Percentiles rank a stretch among this genome's conserved stretches.
Evolutionary conservation across 2,888 invertebrate genomes (phyloP).

Genomic region (Micoletzkya japonica): DNA sequence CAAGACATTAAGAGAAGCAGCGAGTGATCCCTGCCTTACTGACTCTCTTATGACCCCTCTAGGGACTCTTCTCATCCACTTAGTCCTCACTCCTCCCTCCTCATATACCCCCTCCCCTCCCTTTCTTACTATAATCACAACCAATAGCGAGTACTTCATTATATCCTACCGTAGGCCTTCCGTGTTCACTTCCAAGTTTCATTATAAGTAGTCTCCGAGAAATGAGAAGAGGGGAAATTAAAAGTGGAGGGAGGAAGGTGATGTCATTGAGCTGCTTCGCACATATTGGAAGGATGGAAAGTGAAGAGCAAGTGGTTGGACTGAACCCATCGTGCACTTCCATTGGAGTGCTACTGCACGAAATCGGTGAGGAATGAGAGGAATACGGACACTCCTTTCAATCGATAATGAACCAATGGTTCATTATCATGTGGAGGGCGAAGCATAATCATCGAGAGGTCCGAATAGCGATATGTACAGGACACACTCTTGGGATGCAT

Average conservation of each 20-base stretch:
- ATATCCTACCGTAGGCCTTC: too few species aligned
- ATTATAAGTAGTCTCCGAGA: not conserved
- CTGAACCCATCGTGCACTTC: not conserved
- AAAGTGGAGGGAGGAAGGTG: not conserved
- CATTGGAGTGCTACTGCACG: slow-evolving; percentile 19
- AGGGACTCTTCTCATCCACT: not conserved
- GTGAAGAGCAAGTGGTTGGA: slow-evolving; percentile 8
- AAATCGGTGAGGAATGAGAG: not conserved
- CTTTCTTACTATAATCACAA: not conserved
- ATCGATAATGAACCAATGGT: not conserved
- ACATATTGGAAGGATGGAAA: slow-evolving; percentile 5
- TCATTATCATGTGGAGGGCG: too few species aligned
- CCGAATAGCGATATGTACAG: not conserved
- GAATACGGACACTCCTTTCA: not conserved
- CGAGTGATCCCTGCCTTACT: too few species aligned
- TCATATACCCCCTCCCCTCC: not conserved
- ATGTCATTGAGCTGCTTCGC: slow-evolving; percentile 16
- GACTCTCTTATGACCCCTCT: slow-evolving; percentile 3
- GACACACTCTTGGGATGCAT: slow-evolving; percentile 22
- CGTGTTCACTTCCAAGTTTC: too few species aligned
- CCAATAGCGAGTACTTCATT: not conserved
- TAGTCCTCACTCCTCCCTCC: not conserved
- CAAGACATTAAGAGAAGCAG: not conserved
- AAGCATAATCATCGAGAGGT: too few species aligned
- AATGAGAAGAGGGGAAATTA: slow-evolving; percentile 2